Evolutionary conservation across 2,797 vertebrate species (phyloP).

Genomic region (Alectoris magna): DNA sequence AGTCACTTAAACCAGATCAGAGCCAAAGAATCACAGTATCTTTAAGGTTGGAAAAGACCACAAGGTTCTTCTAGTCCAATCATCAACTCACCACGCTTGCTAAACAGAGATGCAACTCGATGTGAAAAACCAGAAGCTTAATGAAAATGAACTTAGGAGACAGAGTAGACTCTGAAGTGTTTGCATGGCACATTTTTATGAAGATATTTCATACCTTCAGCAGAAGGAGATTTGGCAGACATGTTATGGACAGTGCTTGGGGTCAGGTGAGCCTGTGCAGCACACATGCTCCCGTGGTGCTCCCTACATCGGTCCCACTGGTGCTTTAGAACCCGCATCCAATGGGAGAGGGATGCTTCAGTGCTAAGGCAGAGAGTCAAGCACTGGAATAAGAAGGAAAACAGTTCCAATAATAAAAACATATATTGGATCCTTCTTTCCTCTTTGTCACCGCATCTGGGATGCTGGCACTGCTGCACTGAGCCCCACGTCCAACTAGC

Average conservation of each 20-base stretch:
- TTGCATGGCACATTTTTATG: background rate
- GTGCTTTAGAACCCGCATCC: background rate
- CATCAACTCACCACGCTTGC: too few species aligned
- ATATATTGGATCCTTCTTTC: background rate
- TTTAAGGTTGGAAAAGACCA: too few species aligned
- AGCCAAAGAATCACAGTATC: too few species aligned
- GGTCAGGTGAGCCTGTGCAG: background rate
- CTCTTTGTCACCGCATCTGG: background rate
- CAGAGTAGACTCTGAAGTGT: background rate
- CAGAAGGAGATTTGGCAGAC: background rate
- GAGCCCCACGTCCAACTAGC: accelerated
- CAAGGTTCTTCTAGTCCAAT: too few species aligned
- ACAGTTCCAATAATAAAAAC: background rate
- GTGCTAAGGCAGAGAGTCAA: background rate
- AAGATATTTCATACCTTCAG: background rate
- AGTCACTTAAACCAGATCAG: background rate
- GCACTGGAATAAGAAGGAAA: background rate
- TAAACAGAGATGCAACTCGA: background rate
- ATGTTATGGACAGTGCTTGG: background rate
- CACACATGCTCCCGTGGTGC: background rate
- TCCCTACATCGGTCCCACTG: background rate
- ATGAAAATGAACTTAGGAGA: background rate
- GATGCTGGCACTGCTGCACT: background rate
- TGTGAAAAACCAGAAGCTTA: background rate
- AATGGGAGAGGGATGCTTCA: background rate